A percentile compares a stretch with the other conserved stretches of the same genome.
Evolutionary conservation across 2,113 vertebrate species (phyloP).

Genomic region (Ciconia maguari): DNA sequence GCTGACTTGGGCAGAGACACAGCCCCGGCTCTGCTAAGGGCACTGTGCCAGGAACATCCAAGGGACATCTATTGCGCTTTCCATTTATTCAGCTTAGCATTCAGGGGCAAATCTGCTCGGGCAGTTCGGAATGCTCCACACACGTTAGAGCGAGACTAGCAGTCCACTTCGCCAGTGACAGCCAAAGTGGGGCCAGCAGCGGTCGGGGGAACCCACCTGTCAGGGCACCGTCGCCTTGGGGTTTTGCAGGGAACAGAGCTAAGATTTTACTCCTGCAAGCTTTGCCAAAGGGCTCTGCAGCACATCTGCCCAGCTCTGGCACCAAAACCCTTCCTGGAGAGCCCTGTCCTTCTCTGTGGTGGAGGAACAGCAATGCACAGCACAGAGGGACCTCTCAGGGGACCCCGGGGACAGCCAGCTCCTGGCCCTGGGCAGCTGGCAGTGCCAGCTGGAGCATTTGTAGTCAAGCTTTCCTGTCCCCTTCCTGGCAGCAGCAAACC

Average conservation of each 20-base stretch:
- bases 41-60: background rate
- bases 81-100: background rate
- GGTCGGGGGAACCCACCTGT: fast-evolving
- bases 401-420: background rate
- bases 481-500: background rate
- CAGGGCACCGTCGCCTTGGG: background rate
- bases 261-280: background rate
- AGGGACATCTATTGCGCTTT: background rate
- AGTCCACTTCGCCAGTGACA: background rate
- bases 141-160: fast-evolving
- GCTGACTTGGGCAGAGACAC: background rate
- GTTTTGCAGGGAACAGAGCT: background rate
- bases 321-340: background rate
- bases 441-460: background rate
- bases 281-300: background rate
- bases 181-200: fast-evolving
- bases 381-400: background rate
- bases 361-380: background rate
- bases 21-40: fast-evolving
- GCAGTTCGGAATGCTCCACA: fast-evolving
- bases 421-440: background rate
- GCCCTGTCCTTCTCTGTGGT: fast-evolving
- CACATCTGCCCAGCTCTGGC: fast-evolving
- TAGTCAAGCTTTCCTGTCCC: background rate
- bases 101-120: background rate